Conservation (phyloP, 2,888 invertebrate species). For the Himalopsyche tibetana region DNA sequence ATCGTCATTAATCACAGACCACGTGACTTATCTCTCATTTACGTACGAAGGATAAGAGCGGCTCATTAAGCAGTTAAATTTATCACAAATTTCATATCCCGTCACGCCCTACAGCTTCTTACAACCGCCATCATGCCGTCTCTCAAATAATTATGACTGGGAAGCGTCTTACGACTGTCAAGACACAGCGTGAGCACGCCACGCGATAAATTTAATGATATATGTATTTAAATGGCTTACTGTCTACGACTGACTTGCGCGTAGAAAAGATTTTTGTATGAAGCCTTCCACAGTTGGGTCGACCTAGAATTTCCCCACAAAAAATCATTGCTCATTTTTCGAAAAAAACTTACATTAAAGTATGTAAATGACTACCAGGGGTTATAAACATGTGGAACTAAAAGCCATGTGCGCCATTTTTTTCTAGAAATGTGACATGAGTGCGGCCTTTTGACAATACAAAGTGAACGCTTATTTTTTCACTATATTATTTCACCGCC, state of each 20-base stretch:
- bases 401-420: no score
- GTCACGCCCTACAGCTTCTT: constrained; percentile 59
- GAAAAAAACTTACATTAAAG: no score
- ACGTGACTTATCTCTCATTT: constrained; percentile 61
- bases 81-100: constrained; percentile 64
- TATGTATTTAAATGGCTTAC: constrained; percentile 13
- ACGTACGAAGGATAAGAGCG: constrained; percentile 63
- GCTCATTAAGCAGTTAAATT: constrained; percentile 65
- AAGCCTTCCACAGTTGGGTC: no score
- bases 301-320: no score
- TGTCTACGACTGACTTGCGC: not conserved
- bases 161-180: constrained; percentile 17
- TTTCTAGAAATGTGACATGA: no score
- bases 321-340: no score
- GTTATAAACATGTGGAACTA: no score
- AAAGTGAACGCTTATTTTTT: no score
- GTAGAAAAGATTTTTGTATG: not conserved
- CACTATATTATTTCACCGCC: no score
- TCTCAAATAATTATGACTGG: constrained; percentile 34
- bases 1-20: constrained; percentile 64
- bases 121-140: constrained; percentile 28
- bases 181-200: constrained; percentile 12
- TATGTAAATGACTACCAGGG: no score
- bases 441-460: no score
- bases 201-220: constrained; percentile 24